Conservation (phyloP, 2,113 vertebrate species). For the Ptychochromis oligacanthus region DNA sequence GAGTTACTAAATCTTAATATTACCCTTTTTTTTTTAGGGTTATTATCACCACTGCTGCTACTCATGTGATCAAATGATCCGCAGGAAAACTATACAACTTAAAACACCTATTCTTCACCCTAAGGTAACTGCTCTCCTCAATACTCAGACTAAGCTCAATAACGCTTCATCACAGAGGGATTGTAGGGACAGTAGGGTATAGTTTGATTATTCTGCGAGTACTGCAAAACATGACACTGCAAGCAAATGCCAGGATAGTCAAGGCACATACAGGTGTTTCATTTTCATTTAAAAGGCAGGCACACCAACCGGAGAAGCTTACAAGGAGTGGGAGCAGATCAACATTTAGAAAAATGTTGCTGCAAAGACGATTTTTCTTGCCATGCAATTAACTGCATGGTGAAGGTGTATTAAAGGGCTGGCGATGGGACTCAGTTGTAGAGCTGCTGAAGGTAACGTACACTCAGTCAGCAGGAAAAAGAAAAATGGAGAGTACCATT, state of each 20-base stretch:
- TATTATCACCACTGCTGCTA: not conserved
- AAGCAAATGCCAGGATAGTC: conserved; percentile 12
- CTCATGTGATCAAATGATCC: not conserved
- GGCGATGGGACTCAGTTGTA: not conserved
- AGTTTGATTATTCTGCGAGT: not conserved
- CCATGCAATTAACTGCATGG: too few relatives aligned
- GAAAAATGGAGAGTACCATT: not conserved
- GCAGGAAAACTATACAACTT: not conserved
- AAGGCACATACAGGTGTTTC: conserved; percentile 8
- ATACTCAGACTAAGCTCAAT: not conserved
- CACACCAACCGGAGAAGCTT: not conserved
- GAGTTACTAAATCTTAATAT: not conserved
- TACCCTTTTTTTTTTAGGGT: not conserved
- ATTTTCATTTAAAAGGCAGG: not conserved
- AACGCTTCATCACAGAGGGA: not conserved
- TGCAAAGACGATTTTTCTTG: not conserved
- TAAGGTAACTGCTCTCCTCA: too few relatives aligned
- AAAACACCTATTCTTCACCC: not conserved
- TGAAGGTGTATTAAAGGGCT: not conserved
- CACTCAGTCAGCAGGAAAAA: not conserved
- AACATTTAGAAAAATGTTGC: not conserved
- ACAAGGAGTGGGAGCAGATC: not conserved
- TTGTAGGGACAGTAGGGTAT: not conserved
- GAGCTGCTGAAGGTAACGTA: not conserved
- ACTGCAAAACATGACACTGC: not conserved